Evolutionary conservation across 2,888 invertebrate species (phyloP).

Genomic region (Acleris holmiana): DNA sequence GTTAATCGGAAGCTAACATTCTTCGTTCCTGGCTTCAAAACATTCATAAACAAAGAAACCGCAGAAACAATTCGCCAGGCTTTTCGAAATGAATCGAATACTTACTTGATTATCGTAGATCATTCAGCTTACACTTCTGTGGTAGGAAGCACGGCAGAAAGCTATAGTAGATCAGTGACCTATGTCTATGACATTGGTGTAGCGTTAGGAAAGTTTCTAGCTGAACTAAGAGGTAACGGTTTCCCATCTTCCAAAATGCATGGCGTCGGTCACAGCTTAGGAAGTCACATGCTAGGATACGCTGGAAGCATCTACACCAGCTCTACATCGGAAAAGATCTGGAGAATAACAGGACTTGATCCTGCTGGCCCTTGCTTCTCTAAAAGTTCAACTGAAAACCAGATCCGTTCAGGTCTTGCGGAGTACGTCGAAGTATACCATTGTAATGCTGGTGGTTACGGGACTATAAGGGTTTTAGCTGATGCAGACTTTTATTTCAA

Average conservation of each 20-base stretch:
- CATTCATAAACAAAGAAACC: constrained; percentile 66
- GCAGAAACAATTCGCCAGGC: constrained; percentile 68
- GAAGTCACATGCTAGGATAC: constrained; percentile 70
- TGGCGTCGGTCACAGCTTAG: constrained; percentile 73
- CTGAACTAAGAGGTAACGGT: constrained; percentile 57
- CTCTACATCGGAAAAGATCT: constrained; percentile 63
- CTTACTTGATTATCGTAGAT: constrained; percentile 71
- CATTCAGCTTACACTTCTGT: constrained; percentile 71
- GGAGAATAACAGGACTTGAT: constrained; percentile 71
- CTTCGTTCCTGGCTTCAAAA: constrained; percentile 77
- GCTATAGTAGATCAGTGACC: constrained; percentile 71
- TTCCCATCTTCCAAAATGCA: constrained; percentile 69
- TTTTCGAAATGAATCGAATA: constrained; percentile 65
- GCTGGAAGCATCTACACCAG: constrained; percentile 61
- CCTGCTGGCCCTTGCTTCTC: constrained; percentile 79
- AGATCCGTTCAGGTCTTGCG: constrained; percentile 82
- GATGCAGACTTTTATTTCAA: constrained; percentile 85
- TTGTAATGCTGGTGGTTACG: constrained; percentile 83
- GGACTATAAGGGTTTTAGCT: constrained; percentile 78
- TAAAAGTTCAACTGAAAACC: constrained; percentile 66
- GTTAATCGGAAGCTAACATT: constrained; percentile 65
- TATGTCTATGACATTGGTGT: constrained; percentile 65
- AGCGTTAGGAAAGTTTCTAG: constrained; percentile 64
- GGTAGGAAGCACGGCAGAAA: constrained; percentile 61
- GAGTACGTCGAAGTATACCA: constrained; percentile 85